These are phyloP conservation scores for Pristiophorus japonicus DNA, from an alignment of 2,113 vertebrate genomes.

Conservation along the genomic window DNA sequence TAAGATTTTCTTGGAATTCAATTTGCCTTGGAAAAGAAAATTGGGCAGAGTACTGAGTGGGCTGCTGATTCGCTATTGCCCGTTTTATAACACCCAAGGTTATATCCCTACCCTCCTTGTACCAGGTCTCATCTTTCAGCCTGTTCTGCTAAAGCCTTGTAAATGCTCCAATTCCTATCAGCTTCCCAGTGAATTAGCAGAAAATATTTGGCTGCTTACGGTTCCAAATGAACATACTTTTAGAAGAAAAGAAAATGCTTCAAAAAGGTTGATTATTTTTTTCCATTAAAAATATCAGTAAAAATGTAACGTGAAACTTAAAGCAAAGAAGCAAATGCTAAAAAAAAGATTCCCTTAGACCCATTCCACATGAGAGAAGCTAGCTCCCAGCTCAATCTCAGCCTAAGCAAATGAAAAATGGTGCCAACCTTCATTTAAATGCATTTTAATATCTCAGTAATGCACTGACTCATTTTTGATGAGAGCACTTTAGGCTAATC, in stretches of 20 bases:
- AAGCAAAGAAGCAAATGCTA: background rate
- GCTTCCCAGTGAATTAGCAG: background rate
- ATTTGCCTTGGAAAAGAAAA: background rate
- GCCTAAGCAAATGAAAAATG: background rate
- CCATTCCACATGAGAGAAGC: background rate
- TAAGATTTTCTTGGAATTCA: background rate
- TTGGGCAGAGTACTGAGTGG: background rate
- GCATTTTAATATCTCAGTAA: background rate
- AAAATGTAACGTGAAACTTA: background rate
- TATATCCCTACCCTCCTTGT: background rate
- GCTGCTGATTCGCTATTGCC: background rate
- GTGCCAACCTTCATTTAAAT: background rate
- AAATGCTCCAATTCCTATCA: background rate
- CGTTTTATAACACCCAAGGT: background rate
- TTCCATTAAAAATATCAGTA: background rate
- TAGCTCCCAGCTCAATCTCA: background rate
- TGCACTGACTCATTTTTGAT: background rate
- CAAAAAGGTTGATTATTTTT: background rate
- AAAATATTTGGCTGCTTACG: background rate
- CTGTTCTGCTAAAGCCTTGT: background rate
- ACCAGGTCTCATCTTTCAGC: background rate
- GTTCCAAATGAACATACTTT: background rate
- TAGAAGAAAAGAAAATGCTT: background rate
- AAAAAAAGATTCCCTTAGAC: background rate
- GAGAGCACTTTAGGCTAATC: background rate